phyloP scores from a whole-genome alignment of 2,113 vertebrate genomes.

The Oncorhynchus kisutch region DNA sequence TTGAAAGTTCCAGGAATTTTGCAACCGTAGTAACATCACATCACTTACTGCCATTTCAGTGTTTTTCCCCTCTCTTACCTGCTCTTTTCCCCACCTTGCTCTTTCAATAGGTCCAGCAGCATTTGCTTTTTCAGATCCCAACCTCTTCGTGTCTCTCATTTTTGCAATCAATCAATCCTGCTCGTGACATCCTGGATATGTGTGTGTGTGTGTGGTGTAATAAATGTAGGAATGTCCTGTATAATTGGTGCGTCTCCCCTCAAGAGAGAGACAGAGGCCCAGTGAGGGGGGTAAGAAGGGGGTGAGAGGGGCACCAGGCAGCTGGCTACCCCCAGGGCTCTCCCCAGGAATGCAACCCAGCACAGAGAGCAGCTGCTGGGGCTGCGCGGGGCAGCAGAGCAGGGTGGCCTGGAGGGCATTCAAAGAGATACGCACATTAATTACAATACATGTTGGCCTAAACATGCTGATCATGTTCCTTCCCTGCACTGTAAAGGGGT shows the following conservation, averaged over 20 bases:
- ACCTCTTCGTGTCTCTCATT: not conserved
- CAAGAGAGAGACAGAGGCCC: not conserved
- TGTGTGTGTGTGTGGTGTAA: conserved; percentile 28
- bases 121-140: not conserved
- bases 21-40: too few relatives aligned
- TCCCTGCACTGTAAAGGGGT: not conserved
- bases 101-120: not conserved
- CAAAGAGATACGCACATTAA: conserved; percentile 10
- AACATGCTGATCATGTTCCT: not conserved
- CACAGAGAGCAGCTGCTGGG: conserved; percentile 62
- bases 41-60: too few relatives aligned
- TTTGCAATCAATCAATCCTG: not conserved
- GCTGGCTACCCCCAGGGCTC: conserved; percentile 70
- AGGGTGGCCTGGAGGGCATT: conserved; percentile 43
- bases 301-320: not conserved
- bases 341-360: conserved; percentile 70
- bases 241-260: conserved; percentile 52
- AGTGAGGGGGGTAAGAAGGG: conserved; percentile 33
- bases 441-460: too few relatives aligned
- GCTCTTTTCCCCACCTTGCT: conserved; percentile 7
- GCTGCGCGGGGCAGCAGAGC: conserved; percentile 49
- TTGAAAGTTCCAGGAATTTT: too few relatives aligned
- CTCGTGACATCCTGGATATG: not conserved
- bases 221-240: conserved; percentile 70
- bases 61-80: not conserved